A percentile compares a stretch with the other conserved stretches of the same genome.
Evolutionary conservation across 2,888 invertebrate species (phyloP).

Genomic region (Lamellibrachia columna): DNA sequence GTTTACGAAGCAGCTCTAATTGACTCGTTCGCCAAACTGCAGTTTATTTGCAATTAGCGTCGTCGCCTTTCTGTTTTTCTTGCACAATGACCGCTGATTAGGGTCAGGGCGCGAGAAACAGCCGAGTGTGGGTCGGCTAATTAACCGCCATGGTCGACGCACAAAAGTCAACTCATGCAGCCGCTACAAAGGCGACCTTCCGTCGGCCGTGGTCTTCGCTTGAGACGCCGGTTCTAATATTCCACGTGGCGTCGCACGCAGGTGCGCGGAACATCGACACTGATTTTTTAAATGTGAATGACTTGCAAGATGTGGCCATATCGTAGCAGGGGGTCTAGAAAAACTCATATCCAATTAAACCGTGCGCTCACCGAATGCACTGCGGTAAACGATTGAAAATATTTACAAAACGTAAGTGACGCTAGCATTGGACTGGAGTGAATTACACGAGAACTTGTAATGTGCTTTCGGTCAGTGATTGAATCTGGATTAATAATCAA

Average conservation of each 20-base stretch:
- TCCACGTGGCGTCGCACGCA: background rate
- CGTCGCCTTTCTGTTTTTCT: constrained; percentile 16
- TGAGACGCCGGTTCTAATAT: background rate
- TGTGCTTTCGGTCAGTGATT: background rate
- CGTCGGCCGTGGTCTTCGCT: background rate
- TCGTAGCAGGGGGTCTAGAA: background rate
- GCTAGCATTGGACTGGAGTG: background rate
- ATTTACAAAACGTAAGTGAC: background rate
- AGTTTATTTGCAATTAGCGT: constrained; percentile 7
- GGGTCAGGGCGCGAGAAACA: background rate
- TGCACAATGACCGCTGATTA: background rate
- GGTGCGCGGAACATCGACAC: background rate
- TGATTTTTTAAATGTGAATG: background rate
- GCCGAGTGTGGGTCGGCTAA: background rate
- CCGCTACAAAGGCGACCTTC: background rate
- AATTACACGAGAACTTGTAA: background rate
- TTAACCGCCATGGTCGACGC: background rate
- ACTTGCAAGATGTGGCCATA: background rate
- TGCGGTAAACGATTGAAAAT: background rate
- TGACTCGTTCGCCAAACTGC: background rate
- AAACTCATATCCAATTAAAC: background rate
- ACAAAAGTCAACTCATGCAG: background rate
- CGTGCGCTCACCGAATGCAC: background rate
- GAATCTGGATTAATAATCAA: background rate
- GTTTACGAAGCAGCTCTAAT: background rate